Evolutionary conservation across 2,797 vertebrate genomes (phyloP).

Genomic region (Oreortyx pictus): DNA sequence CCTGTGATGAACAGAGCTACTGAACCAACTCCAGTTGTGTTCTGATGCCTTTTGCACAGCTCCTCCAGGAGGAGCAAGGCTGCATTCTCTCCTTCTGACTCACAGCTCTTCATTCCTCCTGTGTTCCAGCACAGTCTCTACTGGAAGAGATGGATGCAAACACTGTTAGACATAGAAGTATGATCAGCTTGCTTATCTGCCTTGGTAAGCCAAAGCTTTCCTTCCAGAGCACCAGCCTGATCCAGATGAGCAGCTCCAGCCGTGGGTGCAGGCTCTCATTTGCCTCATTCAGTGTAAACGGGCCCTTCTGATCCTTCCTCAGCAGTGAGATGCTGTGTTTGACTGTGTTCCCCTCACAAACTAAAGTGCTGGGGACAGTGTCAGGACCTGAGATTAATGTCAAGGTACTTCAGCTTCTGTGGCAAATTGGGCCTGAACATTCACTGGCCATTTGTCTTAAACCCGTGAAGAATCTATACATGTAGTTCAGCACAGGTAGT

Average conservation of each 20-base stretch:
- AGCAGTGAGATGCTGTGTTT: background rate
- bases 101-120: background rate
- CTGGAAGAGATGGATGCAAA: background rate
- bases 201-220: background rate
- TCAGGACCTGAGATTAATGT: background rate
- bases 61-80: background rate
- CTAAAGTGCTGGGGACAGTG: background rate
- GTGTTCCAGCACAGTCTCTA: background rate
- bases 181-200: background rate
- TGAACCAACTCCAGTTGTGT: background rate
- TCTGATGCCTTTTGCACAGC: background rate
- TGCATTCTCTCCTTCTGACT: background rate
- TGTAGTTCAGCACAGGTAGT: background rate
- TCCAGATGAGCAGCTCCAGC: background rate
- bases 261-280: background rate
- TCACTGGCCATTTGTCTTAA: background rate
- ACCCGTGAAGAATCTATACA: background rate
- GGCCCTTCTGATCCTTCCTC: background rate
- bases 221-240: background rate
- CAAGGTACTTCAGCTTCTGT: background rate
- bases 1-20: background rate
- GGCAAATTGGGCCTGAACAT: background rate
- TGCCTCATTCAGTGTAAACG: rapidly evolving
- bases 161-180: background rate
- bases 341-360: background rate